phyloP scores from a whole-genome alignment of 2,888 invertebrate species.

The Oscheius sp. region DNA sequence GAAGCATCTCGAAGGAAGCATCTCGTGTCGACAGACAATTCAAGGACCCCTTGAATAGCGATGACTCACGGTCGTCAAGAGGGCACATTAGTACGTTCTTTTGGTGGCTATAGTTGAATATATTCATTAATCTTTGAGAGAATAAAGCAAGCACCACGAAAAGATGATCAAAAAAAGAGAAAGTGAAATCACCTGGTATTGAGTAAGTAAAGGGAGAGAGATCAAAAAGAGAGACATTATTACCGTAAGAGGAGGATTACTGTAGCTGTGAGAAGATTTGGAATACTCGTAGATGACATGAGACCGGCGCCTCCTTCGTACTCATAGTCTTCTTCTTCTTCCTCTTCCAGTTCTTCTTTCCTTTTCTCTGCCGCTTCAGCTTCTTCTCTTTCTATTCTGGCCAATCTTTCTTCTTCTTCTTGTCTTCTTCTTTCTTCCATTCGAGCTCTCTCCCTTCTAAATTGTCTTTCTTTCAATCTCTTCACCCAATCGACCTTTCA shows the following conservation, averaged over 20 bases:
- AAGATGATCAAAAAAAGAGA: neutral
- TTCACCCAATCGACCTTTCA: neutral
- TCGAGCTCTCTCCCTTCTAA: slow-evolving; percentile 41
- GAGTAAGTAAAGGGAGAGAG: neutral
- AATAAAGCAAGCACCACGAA: neutral
- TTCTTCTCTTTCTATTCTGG: slow-evolving; percentile 37
- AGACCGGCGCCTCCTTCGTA: slow-evolving; percentile 7
- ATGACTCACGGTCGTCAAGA: slow-evolving; percentile 16
- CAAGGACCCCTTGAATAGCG: neutral
- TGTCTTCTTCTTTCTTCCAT: slow-evolving; percentile 45
- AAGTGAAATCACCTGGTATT: slow-evolving; percentile 34
- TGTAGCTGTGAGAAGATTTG: neutral
- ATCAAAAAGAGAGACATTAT: neutral
- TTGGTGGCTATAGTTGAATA: neutral
- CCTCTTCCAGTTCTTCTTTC: slow-evolving; percentile 5
- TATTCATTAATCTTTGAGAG: neutral
- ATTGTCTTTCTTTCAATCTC: neutral
- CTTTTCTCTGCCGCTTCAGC: slow-evolving; percentile 19
- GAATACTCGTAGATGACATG: neutral
- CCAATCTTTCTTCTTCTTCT: slow-evolving; percentile 44
- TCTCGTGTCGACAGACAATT: slow-evolving; percentile 22
- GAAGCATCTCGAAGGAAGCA: neutral
- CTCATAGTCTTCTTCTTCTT: slow-evolving; percentile 29
- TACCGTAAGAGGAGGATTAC: slow-evolving; percentile 17
- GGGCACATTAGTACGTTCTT: neutral